Conservation (phyloP, 2,888 invertebrate genomes). For the Drosophila vallismaia region DNA sequence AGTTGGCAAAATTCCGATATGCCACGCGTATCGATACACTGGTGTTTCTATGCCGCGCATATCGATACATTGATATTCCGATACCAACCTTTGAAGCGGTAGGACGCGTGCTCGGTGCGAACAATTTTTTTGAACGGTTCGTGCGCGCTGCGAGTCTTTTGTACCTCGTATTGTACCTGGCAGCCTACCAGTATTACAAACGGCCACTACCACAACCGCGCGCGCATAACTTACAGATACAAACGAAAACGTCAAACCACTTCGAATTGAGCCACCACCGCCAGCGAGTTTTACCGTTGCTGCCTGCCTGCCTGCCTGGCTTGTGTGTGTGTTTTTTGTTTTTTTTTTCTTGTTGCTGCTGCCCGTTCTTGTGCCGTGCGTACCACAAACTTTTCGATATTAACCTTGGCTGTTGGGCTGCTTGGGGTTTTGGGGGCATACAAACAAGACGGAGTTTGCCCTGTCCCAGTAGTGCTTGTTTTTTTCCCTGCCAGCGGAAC, state of each 20-base stretch:
- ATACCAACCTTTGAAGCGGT: background rate
- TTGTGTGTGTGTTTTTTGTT: slow-evolving; percentile 10
- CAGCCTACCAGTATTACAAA: slow-evolving; percentile 10
- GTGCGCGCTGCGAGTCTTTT: slow-evolving; percentile 44
- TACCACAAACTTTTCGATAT: slow-evolving; percentile 39
- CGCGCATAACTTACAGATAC: background rate
- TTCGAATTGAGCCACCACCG: slow-evolving; percentile 11
- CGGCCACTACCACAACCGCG: slow-evolving; percentile 1
- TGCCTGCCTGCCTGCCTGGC: slow-evolving; percentile 17
- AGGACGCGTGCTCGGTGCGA: slow-evolving; percentile 1
- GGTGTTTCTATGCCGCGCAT: no score
- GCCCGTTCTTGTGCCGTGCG: slow-evolving; percentile 23
- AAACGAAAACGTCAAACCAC: background rate
- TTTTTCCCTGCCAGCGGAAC: background rate
- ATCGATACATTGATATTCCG: background rate
- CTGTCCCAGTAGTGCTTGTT: background rate
- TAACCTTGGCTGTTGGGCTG: slow-evolving; percentile 13
- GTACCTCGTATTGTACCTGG: slow-evolving; percentile 25
- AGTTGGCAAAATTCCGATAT: no score
- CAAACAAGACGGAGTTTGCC: background rate
- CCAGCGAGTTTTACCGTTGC: slow-evolving; percentile 39
- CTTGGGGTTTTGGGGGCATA: background rate
- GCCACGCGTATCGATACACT: no score
- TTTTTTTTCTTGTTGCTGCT: slow-evolving; percentile 3
- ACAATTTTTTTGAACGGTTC: slow-evolving; percentile 11